Evolutionary conservation across 2,888 invertebrate species (phyloP).

Genomic region (Hermaeophaga mercurialis): DNA sequence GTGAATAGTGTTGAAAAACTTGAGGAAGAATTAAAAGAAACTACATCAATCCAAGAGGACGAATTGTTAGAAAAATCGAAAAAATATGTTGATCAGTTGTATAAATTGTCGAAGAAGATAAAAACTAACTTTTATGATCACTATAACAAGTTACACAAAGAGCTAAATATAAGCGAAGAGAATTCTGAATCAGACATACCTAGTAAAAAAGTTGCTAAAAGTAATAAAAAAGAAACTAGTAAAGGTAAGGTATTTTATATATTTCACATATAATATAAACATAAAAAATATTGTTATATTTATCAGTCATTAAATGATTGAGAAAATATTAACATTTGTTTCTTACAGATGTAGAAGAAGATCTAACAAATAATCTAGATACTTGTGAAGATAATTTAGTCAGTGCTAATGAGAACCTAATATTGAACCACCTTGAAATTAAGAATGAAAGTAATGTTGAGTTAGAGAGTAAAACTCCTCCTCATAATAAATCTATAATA

Average conservation of each 20-base stretch:
- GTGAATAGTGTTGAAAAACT: not conserved
- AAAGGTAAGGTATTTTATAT: too few species aligned
- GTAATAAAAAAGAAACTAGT: too few species aligned
- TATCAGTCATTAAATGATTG: too few species aligned
- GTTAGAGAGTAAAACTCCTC: not conserved
- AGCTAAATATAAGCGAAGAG: too few species aligned
- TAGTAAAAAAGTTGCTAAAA: too few species aligned
- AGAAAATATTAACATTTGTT: too few species aligned
- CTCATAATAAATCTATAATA: slow-evolving; percentile 38
- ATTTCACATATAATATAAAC: too few species aligned
- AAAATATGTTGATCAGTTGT: slow-evolving; percentile 7
- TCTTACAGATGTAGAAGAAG: not conserved
- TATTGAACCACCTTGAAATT: not conserved
- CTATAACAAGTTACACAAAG: slow-evolving; percentile 6
- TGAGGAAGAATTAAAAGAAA: slow-evolving; percentile 3
- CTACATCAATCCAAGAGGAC: not conserved
- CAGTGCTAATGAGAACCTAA: not conserved
- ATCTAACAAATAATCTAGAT: not conserved
- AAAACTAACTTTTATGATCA: slow-evolving; percentile 12
- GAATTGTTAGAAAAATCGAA: slow-evolving; percentile 10
- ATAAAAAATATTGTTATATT: not conserved
- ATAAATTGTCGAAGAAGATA: not conserved
- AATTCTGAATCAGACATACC: too few species aligned
- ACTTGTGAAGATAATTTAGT: not conserved
- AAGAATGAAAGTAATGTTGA: not conserved